These are phyloP conservation scores for Mormyrus hasselquistii DNA, from an alignment of 2,797 vertebrate genomes.

Conservation along the genomic window DNA sequence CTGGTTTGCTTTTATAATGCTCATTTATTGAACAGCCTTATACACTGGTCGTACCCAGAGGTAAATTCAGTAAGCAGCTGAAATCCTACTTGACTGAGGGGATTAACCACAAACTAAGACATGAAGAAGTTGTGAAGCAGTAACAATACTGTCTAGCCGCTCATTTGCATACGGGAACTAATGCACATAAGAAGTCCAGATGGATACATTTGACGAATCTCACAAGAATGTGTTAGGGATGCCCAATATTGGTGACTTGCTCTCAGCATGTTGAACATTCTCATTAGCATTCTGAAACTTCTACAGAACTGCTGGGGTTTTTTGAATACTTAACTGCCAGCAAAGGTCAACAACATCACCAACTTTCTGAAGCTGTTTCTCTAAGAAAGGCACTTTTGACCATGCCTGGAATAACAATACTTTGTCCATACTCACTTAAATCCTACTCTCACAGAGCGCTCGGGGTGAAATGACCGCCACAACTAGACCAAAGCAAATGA, in stretches of 20 bases:
- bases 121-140: neutral
- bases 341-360: neutral
- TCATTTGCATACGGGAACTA: neutral
- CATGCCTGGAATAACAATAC: neutral
- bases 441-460: neutral
- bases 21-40: neutral
- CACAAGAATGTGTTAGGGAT: neutral
- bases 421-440: neutral
- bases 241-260: neutral
- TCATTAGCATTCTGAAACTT: neutral
- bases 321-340: neutral
- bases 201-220: neutral
- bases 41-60: neutral
- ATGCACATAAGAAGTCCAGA: neutral
- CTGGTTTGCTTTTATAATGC: neutral
- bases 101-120: neutral
- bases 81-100: neutral
- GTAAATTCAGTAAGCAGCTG: neutral
- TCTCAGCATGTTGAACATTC: neutral
- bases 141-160: neutral
- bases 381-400: neutral
- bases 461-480: neutral
- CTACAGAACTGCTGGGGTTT: neutral
- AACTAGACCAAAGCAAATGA: neutral
- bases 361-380: neutral